These are phyloP conservation scores for Eristalis pertinax DNA, from an alignment of 2,888 invertebrate species.

Conservation along the genomic window DNA sequence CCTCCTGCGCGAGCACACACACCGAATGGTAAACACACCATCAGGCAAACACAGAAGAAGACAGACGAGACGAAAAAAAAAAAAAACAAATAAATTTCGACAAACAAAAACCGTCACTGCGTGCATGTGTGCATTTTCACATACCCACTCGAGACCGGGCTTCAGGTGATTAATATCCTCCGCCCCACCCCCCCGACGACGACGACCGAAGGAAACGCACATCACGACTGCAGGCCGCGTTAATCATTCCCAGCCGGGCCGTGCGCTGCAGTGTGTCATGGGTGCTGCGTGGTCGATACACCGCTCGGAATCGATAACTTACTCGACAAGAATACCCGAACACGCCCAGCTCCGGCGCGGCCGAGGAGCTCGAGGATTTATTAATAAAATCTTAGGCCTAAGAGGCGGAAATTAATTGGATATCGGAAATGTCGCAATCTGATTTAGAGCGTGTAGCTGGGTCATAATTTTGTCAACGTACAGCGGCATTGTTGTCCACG, in stretches of 20 bases:
- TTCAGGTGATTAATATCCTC: conserved; percentile 63
- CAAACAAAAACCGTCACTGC: not conserved
- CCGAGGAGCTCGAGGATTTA: conserved; percentile 39
- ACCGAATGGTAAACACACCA: not conserved
- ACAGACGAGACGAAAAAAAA: not conserved
- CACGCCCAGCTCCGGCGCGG: not conserved
- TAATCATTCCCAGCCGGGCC: conserved; percentile 40
- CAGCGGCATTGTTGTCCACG: conserved; percentile 26
- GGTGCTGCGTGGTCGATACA: conserved; percentile 62
- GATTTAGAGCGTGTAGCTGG: conserved; percentile 55
- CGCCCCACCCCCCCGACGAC: not conserved
- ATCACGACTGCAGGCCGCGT: conserved; percentile 45
- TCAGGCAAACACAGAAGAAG: not conserved
- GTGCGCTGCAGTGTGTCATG: conserved; percentile 35
- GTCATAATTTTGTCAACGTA: conserved; percentile 62
- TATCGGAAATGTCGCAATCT: conserved; percentile 64
- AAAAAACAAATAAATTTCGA: conserved; percentile 30
- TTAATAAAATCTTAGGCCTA: conserved; percentile 45
- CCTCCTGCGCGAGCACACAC: not conserved
- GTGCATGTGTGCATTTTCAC: conserved; percentile 56
- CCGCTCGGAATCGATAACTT: conserved; percentile 54
- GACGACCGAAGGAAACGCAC: conserved; percentile 15
- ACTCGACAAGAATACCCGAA: conserved; percentile 20
- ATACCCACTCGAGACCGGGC: conserved; percentile 42
- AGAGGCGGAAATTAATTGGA: conserved; percentile 49